A percentile compares a stretch with the other conserved stretches of the same genome.
Evolutionary conservation across 2,113 vertebrate species (phyloP).

Genomic region (Zosterops pallidus): DNA sequence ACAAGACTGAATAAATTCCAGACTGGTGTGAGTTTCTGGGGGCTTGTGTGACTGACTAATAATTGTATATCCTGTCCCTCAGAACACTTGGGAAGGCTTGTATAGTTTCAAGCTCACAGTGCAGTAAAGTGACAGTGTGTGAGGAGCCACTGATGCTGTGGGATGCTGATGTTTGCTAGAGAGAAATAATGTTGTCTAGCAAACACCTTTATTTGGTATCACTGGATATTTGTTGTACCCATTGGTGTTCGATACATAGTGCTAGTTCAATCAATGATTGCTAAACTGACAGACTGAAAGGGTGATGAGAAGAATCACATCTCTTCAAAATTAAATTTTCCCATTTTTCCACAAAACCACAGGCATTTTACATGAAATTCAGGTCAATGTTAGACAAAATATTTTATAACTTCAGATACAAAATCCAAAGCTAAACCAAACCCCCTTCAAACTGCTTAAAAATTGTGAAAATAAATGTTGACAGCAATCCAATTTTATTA

Average conservation of each 20-base stretch:
- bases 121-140: background rate
- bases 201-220: background rate
- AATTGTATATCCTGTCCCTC: background rate
- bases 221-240: background rate
- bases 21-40: background rate
- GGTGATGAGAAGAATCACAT: background rate
- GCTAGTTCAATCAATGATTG: background rate
- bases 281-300: background rate
- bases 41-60: background rate
- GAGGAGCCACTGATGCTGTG: background rate
- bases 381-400: background rate
- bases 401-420: background rate
- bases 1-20: background rate
- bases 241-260: background rate
- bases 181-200: background rate
- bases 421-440: background rate
- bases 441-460: background rate
- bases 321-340: background rate
- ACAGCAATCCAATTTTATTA: background rate
- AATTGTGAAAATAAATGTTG: background rate
- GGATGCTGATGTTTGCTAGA: background rate
- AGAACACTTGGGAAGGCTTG: background rate
- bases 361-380: background rate
- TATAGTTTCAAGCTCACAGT: background rate
- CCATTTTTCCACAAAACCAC: background rate